phyloP scores from a whole-genome alignment of 2,113 vertebrate genomes.

The Muntiacus muntjak region DNA sequence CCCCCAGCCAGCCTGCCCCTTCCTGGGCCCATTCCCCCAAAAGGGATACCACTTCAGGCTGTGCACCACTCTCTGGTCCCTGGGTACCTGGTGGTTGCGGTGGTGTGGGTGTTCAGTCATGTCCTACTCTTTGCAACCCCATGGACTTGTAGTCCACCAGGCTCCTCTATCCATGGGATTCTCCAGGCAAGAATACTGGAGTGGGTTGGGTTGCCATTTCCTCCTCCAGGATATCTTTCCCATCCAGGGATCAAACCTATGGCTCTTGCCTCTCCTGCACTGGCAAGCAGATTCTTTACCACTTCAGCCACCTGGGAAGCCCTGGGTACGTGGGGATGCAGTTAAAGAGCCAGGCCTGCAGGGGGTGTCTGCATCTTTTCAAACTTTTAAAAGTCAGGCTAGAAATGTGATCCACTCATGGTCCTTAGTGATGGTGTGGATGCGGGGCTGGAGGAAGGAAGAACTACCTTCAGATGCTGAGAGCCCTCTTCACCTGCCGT shows the following conservation, averaged over 20 bases:
- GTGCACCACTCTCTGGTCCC: neutral
- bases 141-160: neutral
- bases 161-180: neutral
- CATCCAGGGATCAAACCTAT: neutral
- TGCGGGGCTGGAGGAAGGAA: neutral
- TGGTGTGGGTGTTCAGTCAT: fast-evolving
- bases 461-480: neutral
- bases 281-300: neutral
- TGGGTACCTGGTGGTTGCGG: neutral
- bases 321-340: neutral
- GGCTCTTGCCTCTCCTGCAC: neutral
- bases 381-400: neutral
- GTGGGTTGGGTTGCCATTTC: neutral
- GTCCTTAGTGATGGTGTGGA: neutral
- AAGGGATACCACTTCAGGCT: neutral
- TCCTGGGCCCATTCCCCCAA: neutral
- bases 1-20: too few relatives aligned
- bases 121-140: neutral
- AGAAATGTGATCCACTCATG: fast-evolving
- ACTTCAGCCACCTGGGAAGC: neutral
- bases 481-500: too few relatives aligned
- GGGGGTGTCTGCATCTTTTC: neutral
- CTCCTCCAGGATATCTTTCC: neutral
- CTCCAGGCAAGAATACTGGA: neutral
- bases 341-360: neutral